Base-by-base conservation (phyloP, 2,797 vertebrate genomes). In the Brotula barbata region DNA sequence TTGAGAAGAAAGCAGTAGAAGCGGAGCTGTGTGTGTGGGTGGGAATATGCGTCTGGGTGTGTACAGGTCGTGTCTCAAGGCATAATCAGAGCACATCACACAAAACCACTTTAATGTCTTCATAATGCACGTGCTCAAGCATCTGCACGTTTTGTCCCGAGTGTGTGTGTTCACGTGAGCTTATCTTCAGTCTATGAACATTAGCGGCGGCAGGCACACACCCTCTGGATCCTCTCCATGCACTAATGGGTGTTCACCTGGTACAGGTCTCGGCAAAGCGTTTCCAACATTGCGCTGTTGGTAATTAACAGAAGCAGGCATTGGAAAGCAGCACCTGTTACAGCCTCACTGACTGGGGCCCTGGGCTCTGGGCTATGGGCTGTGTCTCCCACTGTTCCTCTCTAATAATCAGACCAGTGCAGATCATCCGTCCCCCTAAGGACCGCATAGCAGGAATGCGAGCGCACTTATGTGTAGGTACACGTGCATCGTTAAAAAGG, bases 311-410 rank as follows among this genome's bases (percentile, higher is more conserved):
- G 82, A 85, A 73, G 85, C 89, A 90, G 83, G 70, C 71, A 84
- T 80, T 87, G 89, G 89, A 91, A 90, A 90, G 81, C 62, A 82
- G 80, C 88, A 91, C 89, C 88, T 90, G 89, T 85, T 91, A 79
- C 78, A 73, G 83, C 73, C 64, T 69, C 79, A 86, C 75, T 83
- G 78, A 66, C 80, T 73, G 78, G 74, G 69, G 66, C 67, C 64
- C 70, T 41, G 55, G 70, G 76, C 75, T 77, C 71, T 67, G 64
- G 51, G 70, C 71, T 80, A 36, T 81, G 79, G 71, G 78, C 76
- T 75, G 72, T 64, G 76, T 80, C 65, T 72, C 67, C 69, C 64
- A 58, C 48, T 36, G 69, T 70, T 85, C 56, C 64, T 55, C 74
- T 75, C 58, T 76, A 72, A 78, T 80, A 82, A 77, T 72, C 74